These are phyloP conservation scores for Semotilus atromaculatus DNA, from an alignment of 2,797 vertebrate species.

Conservation along the genomic window DNA sequence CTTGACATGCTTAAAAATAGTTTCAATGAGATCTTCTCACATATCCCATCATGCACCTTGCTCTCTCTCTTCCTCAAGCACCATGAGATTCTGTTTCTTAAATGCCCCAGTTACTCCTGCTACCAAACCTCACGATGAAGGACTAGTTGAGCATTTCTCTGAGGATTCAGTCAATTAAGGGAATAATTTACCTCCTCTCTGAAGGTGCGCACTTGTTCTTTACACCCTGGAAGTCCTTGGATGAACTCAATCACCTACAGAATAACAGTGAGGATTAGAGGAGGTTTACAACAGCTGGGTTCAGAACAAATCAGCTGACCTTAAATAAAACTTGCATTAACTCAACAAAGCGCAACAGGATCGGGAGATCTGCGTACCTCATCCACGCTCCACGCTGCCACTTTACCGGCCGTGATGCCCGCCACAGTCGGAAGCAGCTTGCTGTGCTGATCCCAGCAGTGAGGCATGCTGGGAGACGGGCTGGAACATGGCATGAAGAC, in stretches of 20 bases:
- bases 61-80: neutral
- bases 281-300: neutral
- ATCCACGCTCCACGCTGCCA: conserved; percentile 86
- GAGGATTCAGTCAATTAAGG: too few relatives aligned
- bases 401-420: conserved; percentile 85
- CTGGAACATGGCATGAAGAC: conserved; percentile 81
- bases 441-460: conserved; percentile 88
- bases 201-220: conserved; percentile 86
- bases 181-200: conserved; percentile 81
- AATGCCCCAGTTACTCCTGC: neutral
- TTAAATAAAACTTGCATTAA: neutral
- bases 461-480: conserved; percentile 77
- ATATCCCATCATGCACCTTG: conserved; percentile 4
- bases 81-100: neutral
- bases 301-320: neutral
- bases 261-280: conserved; percentile 11
- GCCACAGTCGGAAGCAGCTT: conserved; percentile 86
- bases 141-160: too few relatives aligned
- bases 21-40: neutral
- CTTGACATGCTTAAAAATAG: conserved; percentile 25
- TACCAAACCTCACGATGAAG: conserved; percentile 4
- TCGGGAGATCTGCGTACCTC: conserved; percentile 70
- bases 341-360: neutral
- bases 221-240: conserved; percentile 86
- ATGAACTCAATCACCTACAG: conserved; percentile 84